Conservation (phyloP, 2,888 invertebrate species). For the Drosophila prolongata region DNA sequence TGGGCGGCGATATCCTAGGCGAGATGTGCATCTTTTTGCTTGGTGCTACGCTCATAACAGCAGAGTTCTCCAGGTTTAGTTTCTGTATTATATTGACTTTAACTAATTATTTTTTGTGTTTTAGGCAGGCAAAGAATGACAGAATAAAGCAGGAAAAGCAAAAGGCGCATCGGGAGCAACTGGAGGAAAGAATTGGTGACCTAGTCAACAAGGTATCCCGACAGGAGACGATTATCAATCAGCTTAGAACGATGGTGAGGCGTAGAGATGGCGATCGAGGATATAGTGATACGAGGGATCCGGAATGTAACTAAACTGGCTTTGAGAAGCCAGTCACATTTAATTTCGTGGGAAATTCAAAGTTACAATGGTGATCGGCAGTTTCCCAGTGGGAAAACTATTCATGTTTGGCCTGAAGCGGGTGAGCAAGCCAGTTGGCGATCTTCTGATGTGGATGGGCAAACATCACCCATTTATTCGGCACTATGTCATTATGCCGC, state of each 20-base stretch:
- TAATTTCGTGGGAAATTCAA: conserved; percentile 1
- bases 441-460: conserved; percentile 30
- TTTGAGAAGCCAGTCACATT: background rate
- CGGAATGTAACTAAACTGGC: background rate
- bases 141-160: conserved; percentile 36
- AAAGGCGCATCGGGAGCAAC: background rate
- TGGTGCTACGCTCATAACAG: conserved; percentile 33
- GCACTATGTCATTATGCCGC: conserved; percentile 42
- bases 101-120: no score
- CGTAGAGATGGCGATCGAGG: background rate
- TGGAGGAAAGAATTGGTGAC: conserved; percentile 17
- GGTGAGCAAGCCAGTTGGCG: conserved; percentile 42
- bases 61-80: conserved; percentile 38
- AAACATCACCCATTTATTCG: conserved; percentile 38
- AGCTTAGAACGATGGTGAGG: conserved; percentile 32
- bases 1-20: conserved; percentile 55
- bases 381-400: conserved; percentile 50
- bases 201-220: conserved; percentile 37
- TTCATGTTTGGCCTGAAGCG: conserved; percentile 43
- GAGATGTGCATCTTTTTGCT: conserved; percentile 50
- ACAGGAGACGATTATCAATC: conserved; percentile 45
- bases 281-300: no score
- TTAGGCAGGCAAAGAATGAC: conserved; percentile 55
- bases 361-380: conserved; percentile 44
- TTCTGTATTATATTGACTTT: no score